phyloP scores from a whole-genome alignment of 2,888 invertebrate species.

The Protonemura montana region DNA sequence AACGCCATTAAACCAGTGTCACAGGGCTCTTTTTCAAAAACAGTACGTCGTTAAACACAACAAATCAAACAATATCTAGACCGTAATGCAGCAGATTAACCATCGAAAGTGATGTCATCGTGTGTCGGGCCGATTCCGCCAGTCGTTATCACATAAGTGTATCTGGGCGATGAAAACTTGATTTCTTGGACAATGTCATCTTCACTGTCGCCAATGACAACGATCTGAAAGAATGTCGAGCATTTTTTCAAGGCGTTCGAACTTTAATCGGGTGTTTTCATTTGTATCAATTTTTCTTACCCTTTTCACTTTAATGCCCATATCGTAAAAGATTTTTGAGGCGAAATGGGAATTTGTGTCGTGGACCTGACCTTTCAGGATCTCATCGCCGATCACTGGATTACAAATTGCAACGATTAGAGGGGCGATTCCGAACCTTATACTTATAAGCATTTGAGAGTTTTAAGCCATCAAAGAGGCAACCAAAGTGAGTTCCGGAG shows the following conservation, averaged over 20 bases:
- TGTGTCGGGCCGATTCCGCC: slow-evolving; percentile 83
- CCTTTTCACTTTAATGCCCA: slow-evolving; percentile 70
- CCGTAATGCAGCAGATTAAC: no score
- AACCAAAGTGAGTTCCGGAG: no score
- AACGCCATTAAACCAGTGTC: no score
- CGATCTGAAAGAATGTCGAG: slow-evolving; percentile 52
- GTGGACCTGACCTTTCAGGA: slow-evolving; percentile 73
- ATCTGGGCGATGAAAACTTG: slow-evolving; percentile 65
- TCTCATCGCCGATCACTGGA: slow-evolving; percentile 79
- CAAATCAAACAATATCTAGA: no score
- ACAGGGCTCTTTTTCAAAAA: no score
- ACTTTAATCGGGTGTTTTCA: background rate
- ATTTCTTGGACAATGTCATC: slow-evolving; percentile 72
- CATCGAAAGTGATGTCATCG: slow-evolving; percentile 79
- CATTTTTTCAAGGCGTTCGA: background rate
- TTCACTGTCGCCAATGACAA: slow-evolving; percentile 72
- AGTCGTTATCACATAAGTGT: slow-evolving; percentile 74
- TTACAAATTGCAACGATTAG: no score
- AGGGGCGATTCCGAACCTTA: no score
- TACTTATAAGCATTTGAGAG: no score
- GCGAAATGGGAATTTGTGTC: slow-evolving; percentile 75
- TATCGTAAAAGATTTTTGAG: slow-evolving; percentile 66
- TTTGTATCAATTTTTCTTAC: slow-evolving; percentile 54
- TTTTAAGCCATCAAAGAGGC: no score
- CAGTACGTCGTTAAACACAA: no score